phyloP scores from a whole-genome alignment of 2,888 invertebrate genomes.

The Mythimna impura region DNA sequence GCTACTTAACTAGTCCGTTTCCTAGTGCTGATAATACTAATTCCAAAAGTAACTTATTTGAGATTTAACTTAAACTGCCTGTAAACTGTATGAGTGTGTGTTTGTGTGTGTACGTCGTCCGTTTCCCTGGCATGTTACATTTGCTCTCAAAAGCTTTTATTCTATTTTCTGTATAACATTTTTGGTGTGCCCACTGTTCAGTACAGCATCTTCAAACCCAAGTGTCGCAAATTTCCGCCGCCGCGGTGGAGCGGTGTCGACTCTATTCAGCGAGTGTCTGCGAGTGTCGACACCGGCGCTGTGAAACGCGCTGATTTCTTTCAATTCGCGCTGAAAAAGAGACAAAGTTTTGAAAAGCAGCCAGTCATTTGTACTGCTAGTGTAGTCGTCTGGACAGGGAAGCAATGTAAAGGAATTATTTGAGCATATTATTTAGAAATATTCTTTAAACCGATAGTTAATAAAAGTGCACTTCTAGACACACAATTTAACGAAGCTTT shows the following conservation, averaged over 20 bases:
- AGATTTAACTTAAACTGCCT: too few species aligned
- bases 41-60: not conserved
- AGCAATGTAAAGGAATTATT: slow-evolving; percentile 7
- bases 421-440: too few species aligned
- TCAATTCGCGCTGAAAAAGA: slow-evolving; percentile 45
- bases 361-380: slow-evolving; percentile 41
- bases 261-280: slow-evolving; percentile 49
- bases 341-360: slow-evolving; percentile 54
- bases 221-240: slow-evolving; percentile 38
- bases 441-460: too few species aligned
- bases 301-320: slow-evolving; percentile 59
- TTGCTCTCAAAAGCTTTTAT: not conserved
- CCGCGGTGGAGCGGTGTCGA: slow-evolving; percentile 18
- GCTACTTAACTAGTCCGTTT: too few species aligned
- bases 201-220: not conserved
- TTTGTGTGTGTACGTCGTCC: too few species aligned
- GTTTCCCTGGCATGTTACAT: not conserved
- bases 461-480: not conserved
- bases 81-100: too few species aligned
- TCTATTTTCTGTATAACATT: not conserved
- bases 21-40: too few species aligned
- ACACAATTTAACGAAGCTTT: too few species aligned
- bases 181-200: not conserved
- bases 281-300: slow-evolving; percentile 5
- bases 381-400: slow-evolving; percentile 37